Evolutionary conservation across 1,140 invertebrate genomes (phyloP).

Genomic region (Probaryconus sp.): DNA sequence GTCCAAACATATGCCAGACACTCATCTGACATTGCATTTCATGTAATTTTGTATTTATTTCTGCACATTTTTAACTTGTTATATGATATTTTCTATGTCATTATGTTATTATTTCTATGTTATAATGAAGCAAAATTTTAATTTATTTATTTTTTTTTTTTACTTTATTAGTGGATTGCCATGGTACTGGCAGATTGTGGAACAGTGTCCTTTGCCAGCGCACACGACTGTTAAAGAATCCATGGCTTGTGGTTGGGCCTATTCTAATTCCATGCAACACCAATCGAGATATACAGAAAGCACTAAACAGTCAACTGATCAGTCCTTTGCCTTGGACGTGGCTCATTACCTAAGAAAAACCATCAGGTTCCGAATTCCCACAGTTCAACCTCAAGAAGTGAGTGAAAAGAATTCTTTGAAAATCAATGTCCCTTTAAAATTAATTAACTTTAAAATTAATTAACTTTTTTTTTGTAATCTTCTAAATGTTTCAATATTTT

Average conservation of each 20-base stretch:
- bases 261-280: conserved; percentile 62
- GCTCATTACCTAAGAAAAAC: conserved; percentile 73
- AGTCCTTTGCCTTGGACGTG: conserved; percentile 71
- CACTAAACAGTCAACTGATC: conserved; percentile 69
- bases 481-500: conserved; percentile 14
- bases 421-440: neutral
- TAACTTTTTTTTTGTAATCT: too few relatives aligned
- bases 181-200: conserved; percentile 73
- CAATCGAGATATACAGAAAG: conserved; percentile 66
- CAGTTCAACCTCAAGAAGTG: conserved; percentile 74
- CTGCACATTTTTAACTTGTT: too few relatives aligned
- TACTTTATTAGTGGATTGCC: conserved; percentile 67
- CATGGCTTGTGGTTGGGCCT: conserved; percentile 67
- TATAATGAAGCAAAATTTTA: conserved; percentile 2
- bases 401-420: conserved; percentile 16
- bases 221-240: conserved; percentile 65
- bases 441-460: neutral
- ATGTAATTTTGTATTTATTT: conserved; percentile 58
- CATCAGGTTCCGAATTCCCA: conserved; percentile 72
- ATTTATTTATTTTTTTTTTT: neutral
- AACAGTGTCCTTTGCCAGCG: conserved; percentile 64
- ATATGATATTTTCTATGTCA: conserved; percentile 3
- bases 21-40: conserved; percentile 72
- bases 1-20: conserved; percentile 75
- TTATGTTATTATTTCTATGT: conserved; percentile 1